phyloP scores from a whole-genome alignment of 2,113 vertebrate species.

The Macquaria australasica region DNA sequence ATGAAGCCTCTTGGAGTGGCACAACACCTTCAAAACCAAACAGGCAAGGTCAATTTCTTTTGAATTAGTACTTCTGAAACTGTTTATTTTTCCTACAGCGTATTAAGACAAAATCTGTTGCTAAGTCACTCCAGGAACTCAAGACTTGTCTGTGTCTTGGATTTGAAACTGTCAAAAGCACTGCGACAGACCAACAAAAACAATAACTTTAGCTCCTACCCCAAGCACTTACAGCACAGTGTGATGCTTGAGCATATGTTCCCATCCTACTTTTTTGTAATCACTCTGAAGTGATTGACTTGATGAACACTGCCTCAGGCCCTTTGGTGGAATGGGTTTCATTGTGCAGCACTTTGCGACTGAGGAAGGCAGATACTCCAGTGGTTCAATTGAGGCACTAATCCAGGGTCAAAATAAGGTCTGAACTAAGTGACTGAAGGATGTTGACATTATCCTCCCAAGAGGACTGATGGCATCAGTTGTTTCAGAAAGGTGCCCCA shows the following conservation, averaged over 20 bases:
- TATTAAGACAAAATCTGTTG: conserved; percentile 14
- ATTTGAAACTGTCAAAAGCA: conserved; percentile 52
- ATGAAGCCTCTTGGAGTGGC: background rate
- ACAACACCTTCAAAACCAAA: background rate
- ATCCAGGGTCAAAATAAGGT: conserved; percentile 24
- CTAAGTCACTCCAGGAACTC: conserved; percentile 12
- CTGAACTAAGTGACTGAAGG: background rate
- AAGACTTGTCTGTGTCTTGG: background rate
- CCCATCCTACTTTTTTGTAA: conserved; percentile 16
- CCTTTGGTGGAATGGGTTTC: conserved; percentile 50
- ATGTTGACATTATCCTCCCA: background rate
- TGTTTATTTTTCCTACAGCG: background rate
- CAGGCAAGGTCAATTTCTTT: background rate
- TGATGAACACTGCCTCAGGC: conserved; percentile 50
- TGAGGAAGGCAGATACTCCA: conserved; percentile 15
- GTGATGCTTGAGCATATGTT: conserved; percentile 24
- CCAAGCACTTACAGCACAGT: conserved; percentile 8
- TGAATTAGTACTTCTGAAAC: background rate
- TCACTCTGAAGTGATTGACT: conserved; percentile 53
- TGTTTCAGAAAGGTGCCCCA: background rate
- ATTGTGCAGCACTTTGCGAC: conserved; percentile 3
- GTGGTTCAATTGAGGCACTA: conserved; percentile 21
- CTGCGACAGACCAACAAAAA: conserved; percentile 18
- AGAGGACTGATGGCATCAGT: background rate
- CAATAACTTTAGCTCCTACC: conserved; percentile 28